Percentiles rank a stretch among this genome's conserved stretches.
These are phyloP conservation scores for Myzus persicae DNA, from an alignment of 1,140 invertebrate species.

Conservation along the genomic window DNA sequence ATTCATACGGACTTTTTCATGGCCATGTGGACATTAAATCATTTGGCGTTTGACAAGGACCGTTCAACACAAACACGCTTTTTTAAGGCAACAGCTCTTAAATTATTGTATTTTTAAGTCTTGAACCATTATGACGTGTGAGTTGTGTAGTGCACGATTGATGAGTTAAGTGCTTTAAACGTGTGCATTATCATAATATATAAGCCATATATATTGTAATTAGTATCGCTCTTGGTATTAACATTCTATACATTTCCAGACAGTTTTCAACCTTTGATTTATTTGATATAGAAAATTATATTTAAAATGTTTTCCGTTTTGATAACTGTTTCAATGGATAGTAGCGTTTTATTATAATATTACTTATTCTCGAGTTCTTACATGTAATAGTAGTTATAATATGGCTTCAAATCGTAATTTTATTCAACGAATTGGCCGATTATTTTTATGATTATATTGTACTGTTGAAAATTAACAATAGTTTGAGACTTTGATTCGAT, in stretches of 20 bases:
- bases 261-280: background rate
- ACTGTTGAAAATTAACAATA: background rate
- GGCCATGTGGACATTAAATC: background rate
- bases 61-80: background rate
- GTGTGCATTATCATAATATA: background rate
- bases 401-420: background rate
- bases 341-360: background rate
- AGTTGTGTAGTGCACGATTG: background rate
- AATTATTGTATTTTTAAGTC: background rate
- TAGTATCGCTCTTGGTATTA: too few species aligned
- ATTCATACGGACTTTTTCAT: background rate
- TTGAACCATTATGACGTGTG: background rate
- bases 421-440: too few species aligned
- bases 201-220: background rate
- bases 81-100: background rate
- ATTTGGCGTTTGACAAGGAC: background rate
- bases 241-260: too few species aligned
- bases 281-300: background rate
- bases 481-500: background rate
- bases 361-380: background rate
- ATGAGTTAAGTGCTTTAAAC: background rate
- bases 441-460: background rate
- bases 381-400: background rate
- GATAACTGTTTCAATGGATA: background rate
- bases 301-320: background rate